Base-by-base conservation (phyloP, 2,888 invertebrate genomes). In the Lamellibrachia columna region DNA sequence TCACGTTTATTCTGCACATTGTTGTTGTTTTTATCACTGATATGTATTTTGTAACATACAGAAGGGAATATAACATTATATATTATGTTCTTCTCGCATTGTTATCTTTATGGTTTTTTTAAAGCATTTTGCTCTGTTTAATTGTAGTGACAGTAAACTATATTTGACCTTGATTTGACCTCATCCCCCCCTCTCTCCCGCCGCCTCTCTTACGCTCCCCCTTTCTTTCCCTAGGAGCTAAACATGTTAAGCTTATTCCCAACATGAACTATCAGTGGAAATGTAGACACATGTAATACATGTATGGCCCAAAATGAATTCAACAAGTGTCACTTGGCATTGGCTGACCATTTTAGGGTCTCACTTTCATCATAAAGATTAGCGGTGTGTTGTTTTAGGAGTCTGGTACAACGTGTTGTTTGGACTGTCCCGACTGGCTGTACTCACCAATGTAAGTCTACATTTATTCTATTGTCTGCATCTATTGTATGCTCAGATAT, bases 341-440 rank as follows among this genome's bases (percentile, higher is more conserved):
- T n/a, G n/a, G n/a, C 75, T 15, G 15, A 11, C 15, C 75, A 75
- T 3, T 75, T 22, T 1, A 75, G 75, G 11, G 75, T 75, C 22
- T 75, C 75, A 15, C 15, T 75, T 75, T 75, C 75, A 75, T 22
- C 75, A 22, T 22, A 75, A 75, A 75, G 4, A 0, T 40, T 75
- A 22, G 15, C n/a, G 22, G 2, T 75, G 15, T 75, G 75, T 75
- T 92, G 28, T 95, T 95, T 7, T 94, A 96, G 96, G 96, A 90
- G 98, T 99, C 92, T 99, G 99, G 99, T 99, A 98, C 96, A 97
- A 98, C 94, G 99, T 99, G 94, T 97, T 99, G 60, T 98, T 99
- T 97, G 98, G 98, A 90, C 98, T 99, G 94, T 98, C 99, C 92
- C 98, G 98, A 96, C 97, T 99, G 92, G 98, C 99, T 94, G 98